Conservation (phyloP, 2,113 vertebrate genomes). For the Heloderma charlesbogerti region DNA sequence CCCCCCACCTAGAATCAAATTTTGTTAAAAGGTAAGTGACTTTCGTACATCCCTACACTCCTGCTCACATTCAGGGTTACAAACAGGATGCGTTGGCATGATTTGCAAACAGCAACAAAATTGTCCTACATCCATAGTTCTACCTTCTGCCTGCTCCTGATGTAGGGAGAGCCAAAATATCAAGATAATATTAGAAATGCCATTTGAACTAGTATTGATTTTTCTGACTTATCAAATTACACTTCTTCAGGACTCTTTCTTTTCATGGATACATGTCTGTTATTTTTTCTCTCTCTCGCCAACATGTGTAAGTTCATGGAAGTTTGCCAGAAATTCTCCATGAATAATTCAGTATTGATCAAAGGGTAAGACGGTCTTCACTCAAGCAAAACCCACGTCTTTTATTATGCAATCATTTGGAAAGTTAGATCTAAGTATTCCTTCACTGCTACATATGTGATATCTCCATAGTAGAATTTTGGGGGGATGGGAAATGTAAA, state of each 20-base stretch:
- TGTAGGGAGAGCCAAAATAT: no score
- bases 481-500: constrained; percentile 50
- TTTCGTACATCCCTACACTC: no score
- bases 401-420: constrained; percentile 29
- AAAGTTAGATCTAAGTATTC: constrained; percentile 29
- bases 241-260: constrained; percentile 9
- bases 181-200: background rate
- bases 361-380: constrained; percentile 35
- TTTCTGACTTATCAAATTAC: constrained; percentile 13
- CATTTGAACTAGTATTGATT: background rate
- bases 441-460: constrained; percentile 34
- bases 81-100: no score
- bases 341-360: background rate
- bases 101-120: no score
- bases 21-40: no score
- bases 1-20: no score
- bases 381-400: background rate
- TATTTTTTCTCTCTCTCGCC: constrained; percentile 18
- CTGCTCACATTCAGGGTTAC: no score
- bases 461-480: constrained; percentile 52
- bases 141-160: background rate
- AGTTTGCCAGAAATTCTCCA: constrained; percentile 17
- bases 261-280: background rate
- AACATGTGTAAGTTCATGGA: background rate
- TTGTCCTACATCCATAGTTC: background rate